Percentiles rank a stretch among this genome's conserved stretches.
Conservation (phyloP, 2,888 invertebrate species). For the Rambutsinella grinnellia region DNA sequence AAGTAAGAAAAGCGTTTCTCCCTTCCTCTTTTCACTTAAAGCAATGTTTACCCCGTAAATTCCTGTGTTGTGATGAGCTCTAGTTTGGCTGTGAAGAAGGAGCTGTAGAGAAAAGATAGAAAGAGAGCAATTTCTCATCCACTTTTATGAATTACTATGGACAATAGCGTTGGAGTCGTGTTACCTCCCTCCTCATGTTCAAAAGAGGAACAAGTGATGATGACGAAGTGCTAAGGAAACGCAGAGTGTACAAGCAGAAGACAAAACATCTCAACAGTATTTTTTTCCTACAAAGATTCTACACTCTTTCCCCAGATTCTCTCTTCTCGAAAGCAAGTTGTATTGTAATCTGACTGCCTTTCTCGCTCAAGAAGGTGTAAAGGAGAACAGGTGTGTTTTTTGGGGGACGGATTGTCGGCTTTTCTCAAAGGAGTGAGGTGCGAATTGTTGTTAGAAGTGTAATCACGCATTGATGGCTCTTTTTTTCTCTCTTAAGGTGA, state of each 20-base stretch:
- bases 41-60: constrained; percentile 21
- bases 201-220: no score
- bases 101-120: no score
- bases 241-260: no score
- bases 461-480: constrained; percentile 67
- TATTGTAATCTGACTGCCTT: constrained; percentile 11
- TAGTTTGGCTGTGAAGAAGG: no score
- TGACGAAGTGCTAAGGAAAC: no score
- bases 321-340: constrained; percentile 32
- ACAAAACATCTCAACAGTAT: no score
- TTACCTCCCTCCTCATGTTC: no score
- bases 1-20: constrained; percentile 33
- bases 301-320: no score
- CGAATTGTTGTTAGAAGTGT: constrained; percentile 67
- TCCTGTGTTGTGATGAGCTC: neutral
- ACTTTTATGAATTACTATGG: no score
- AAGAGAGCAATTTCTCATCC: no score
- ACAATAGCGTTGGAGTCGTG: no score
- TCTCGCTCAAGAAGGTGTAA: constrained; percentile 2
- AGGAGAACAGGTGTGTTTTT: constrained; percentile 65
- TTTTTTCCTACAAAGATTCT: no score
- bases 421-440: constrained; percentile 67
- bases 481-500: constrained; percentile 64
- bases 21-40: constrained; percentile 28
- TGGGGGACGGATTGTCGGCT: constrained; percentile 66